Evolutionary conservation across 2,113 vertebrate species (phyloP), one percentile per base, ranked within the genome.

Genomic region (Hystrix brachyura): DNA sequence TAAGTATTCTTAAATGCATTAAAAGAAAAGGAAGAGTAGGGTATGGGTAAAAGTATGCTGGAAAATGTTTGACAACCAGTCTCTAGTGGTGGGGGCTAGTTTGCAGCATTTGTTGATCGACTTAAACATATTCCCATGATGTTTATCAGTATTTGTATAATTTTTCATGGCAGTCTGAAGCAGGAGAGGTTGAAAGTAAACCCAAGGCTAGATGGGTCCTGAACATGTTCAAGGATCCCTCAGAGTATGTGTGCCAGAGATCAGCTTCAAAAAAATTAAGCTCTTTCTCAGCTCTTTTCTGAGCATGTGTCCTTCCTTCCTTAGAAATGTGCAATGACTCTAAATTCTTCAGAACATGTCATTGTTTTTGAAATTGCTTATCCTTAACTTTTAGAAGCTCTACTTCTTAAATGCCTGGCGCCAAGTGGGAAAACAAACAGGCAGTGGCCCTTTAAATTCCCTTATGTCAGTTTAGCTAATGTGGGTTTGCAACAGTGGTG

Each of bases 401-500:
- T 82, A 38, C 38, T 91, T 23, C 60, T 87, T 55, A 25, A 82
- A 78, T 62, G 21, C 62, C 8, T 82, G 53, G 65, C 21, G 29
- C 18, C 8, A 60, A 83, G 60, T 17, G 7, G 2, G 34, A 3
- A 53, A 89, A 43, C 5, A 62, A 60, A 67, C 7, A 43, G 18
- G 25, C 53, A 55, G 19, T 59, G 55, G 25, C 25, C 19, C 38
- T 89, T 48, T 59, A 17, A n/a, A 69, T 59, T 34, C 4, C 19
- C 23, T 5, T n/a, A 59, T 53, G 48, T 38, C 7, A 18, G n/a
- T 38, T 57, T 23, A 2, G 14, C 3, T 27, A 43, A 12, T 0
- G 3, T 34, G 19, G n/a, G 48, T 4, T 64, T 71, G 0, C 5
- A 48, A 62, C 43, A 53, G 46, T 0, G 1, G 25, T 4, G 5